A percentile compares a stretch with the other conserved stretches of the same genome.
Evolutionary conservation across 2,888 invertebrate genomes (phyloP).

Genomic region (Clistopyga incitator): DNA sequence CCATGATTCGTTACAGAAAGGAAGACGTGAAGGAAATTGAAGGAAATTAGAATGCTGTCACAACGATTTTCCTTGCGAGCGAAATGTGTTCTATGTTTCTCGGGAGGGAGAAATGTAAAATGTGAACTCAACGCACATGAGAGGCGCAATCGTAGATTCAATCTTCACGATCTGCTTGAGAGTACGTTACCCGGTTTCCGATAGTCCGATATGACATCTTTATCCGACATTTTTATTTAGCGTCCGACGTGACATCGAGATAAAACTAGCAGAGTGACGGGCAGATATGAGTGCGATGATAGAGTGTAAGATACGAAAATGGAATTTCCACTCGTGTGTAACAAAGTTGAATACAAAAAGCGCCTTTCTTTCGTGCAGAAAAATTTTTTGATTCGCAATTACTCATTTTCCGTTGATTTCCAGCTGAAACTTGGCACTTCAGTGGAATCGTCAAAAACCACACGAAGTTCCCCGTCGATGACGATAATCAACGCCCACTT

Average conservation of each 20-base stretch:
- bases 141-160: slow-evolving; percentile 51
- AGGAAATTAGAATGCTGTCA: slow-evolving; percentile 67
- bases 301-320: not conserved
- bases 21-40: slow-evolving; percentile 62
- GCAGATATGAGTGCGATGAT: not conserved
- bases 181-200: slow-evolving; percentile 51
- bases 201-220: slow-evolving; percentile 32
- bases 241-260: not conserved
- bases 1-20: slow-evolving; percentile 52
- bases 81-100: slow-evolving; percentile 9
- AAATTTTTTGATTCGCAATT: not conserved
- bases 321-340: not conserved
- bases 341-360: not conserved
- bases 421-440: not conserved
- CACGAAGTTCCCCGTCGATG: slow-evolving; percentile 25
- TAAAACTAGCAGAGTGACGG: not conserved
- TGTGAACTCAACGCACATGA: slow-evolving; percentile 8
- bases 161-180: slow-evolving; percentile 49
- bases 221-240: slow-evolving; percentile 12
- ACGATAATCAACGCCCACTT: slow-evolving; percentile 19
- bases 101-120: slow-evolving; percentile 32
- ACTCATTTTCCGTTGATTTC: not conserved
- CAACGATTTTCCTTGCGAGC: slow-evolving; percentile 26
- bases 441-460: not conserved
- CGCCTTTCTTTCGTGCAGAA: not conserved